Evolutionary conservation across 2,888 invertebrate genomes (phyloP).

Genomic region (Oscheius sp.): DNA sequence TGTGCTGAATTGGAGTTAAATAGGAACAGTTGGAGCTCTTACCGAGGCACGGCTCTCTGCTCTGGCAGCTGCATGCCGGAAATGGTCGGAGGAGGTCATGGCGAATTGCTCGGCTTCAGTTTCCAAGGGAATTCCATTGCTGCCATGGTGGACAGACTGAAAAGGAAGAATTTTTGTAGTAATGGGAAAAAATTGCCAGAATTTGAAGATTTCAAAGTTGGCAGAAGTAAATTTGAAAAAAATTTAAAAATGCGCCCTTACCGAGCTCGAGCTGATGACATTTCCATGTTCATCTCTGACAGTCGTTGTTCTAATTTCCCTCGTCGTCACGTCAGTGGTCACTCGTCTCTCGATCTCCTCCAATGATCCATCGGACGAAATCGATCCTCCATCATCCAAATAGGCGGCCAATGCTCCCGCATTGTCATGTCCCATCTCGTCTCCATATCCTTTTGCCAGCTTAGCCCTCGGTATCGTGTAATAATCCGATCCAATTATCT

Average conservation of each 20-base stretch:
- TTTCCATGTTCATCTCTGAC: constrained; percentile 58
- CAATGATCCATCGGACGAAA: constrained; percentile 55
- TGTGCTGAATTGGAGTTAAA: not conserved
- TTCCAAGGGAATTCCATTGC: constrained; percentile 35
- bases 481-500: constrained; percentile 58
- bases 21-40: too few species aligned
- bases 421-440: constrained; percentile 45
- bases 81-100: constrained; percentile 60
- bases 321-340: constrained; percentile 68
- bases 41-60: constrained; percentile 38
- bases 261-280: constrained; percentile 54
- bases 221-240: not conserved
- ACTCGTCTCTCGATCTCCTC: constrained; percentile 68
- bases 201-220: not conserved
- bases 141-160: constrained; percentile 29
- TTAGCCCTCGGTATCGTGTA: constrained; percentile 69
- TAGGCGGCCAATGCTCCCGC: constrained; percentile 56
- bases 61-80: constrained; percentile 46
- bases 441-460: constrained; percentile 47
- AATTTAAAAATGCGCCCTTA: constrained; percentile 12
- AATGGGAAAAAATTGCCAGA: not conserved
- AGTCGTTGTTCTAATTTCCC: constrained; percentile 61
- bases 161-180: not conserved
- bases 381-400: constrained; percentile 60
- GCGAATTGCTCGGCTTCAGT: constrained; percentile 62